These are phyloP conservation scores for Gallinago jamesoni DNA, from an alignment of 2,113 vertebrate species.

Conservation along the genomic window DNA sequence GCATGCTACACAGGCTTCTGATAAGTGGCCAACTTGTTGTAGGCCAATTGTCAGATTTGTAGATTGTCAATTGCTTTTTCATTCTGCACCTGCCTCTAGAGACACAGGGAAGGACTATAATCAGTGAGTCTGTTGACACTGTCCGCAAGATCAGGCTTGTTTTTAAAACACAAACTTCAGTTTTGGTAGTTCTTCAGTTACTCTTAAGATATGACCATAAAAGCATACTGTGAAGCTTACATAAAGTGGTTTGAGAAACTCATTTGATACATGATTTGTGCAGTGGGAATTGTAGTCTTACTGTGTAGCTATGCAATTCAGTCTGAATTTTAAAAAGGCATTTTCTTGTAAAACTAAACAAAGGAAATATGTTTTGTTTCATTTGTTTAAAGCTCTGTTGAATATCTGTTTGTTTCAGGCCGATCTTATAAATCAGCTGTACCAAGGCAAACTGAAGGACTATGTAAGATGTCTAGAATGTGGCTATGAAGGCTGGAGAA, in stretches of 20 bases:
- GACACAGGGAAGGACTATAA: neutral
- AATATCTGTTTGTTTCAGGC: slow-evolving; percentile 80
- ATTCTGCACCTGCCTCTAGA: neutral
- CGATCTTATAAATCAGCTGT: slow-evolving; percentile 97
- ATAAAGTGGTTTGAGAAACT: neutral
- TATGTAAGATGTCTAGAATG: slow-evolving; percentile 98
- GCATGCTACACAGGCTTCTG: neutral
- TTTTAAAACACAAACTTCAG: neutral
- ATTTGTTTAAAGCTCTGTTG: neutral
- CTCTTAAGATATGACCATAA: neutral
- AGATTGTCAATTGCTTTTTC: neutral
- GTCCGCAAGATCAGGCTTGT: neutral
- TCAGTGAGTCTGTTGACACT: neutral
- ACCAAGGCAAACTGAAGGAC: slow-evolving; percentile 99
- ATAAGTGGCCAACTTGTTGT: neutral
- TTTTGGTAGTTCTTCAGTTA: neutral
- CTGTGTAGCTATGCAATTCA: neutral
- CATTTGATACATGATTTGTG: rapidly evolving
- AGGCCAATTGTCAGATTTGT: neutral
- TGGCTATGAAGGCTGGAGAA: slow-evolving; percentile 97
- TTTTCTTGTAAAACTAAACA: neutral
- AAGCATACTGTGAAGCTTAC: neutral
- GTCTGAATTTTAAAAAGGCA: neutral
- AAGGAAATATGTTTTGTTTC: rapidly evolving
- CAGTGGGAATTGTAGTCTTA: neutral